A percentile compares a stretch with the other conserved stretches of the same genome.
phyloP scores from a whole-genome alignment of 2,113 vertebrate species.

The Chlamydotis undulata region DNA sequence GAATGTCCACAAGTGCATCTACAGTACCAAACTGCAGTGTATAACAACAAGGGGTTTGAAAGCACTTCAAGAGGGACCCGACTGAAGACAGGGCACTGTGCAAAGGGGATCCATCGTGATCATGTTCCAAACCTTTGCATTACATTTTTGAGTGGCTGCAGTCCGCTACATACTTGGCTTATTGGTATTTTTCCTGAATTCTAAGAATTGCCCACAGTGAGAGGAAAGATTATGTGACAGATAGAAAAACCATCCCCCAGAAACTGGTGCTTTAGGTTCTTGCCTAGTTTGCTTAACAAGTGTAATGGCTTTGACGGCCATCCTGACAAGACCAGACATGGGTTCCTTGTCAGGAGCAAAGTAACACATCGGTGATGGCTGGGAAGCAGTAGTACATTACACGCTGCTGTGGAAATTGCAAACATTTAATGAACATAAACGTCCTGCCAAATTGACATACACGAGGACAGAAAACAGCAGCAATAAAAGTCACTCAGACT shows the following conservation, averaged over 20 bases:
- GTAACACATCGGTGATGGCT: neutral
- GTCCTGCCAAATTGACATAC: neutral
- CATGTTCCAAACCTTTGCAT: neutral
- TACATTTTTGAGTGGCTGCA: neutral
- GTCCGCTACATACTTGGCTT: neutral
- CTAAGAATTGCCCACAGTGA: neutral
- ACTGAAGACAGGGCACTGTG: neutral
- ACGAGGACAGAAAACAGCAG: neutral
- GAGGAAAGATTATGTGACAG: neutral
- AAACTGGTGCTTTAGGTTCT: neutral
- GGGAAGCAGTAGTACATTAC: neutral
- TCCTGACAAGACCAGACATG: neutral
- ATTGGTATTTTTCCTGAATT: neutral
- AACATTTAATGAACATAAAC: slow-evolving; percentile 34
- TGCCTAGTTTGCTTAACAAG: slow-evolving; percentile 20
- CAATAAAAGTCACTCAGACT: neutral
- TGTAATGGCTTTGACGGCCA: neutral
- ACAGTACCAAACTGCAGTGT: neutral
- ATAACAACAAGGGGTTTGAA: neutral
- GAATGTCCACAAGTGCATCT: neutral
- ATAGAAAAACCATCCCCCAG: neutral
- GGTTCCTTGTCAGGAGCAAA: neutral
- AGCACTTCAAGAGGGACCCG: neutral
- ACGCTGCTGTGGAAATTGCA: neutral
- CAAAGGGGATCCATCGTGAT: neutral